Conservation (phyloP, 2,797 vertebrate species). For the Acanthopagrus latus region DNA sequence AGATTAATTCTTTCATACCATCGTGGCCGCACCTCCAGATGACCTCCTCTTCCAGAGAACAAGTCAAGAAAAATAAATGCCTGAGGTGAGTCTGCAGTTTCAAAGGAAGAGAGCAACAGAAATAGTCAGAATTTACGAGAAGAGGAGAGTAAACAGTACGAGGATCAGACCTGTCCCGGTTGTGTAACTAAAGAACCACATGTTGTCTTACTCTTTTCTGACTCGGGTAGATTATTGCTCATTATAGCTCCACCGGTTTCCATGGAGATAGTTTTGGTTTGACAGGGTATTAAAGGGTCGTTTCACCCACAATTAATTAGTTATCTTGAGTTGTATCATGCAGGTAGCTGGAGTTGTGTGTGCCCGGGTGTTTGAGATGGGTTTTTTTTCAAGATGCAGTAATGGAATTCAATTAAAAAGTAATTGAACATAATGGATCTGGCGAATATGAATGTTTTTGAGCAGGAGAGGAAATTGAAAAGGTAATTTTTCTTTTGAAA, state of each 20-base stretch:
- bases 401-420: no score
- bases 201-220: constrained; percentile 20
- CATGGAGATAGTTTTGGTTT: neutral
- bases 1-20: neutral
- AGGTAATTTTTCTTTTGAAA: neutral
- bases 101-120: neutral
- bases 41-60: neutral
- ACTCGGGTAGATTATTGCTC: neutral
- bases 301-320: neutral
- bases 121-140: constrained; percentile 33
- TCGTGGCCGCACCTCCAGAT: neutral
- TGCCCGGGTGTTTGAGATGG: neutral
- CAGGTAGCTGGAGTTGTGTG: neutral
- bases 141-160: constrained; percentile 46
- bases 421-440: neutral
- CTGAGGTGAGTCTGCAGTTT: constrained; percentile 6
- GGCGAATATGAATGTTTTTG: neutral
- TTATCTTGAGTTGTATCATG: neutral
- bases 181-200: constrained; percentile 29
- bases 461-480: neutral
- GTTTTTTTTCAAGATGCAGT: no score
- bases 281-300: no score
- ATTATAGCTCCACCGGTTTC: neutral
- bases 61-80: constrained; percentile 23
- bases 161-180: constrained; percentile 26